Base-by-base conservation (phyloP, 2,888 invertebrate species). In the Amorpha juglandis region DNA sequence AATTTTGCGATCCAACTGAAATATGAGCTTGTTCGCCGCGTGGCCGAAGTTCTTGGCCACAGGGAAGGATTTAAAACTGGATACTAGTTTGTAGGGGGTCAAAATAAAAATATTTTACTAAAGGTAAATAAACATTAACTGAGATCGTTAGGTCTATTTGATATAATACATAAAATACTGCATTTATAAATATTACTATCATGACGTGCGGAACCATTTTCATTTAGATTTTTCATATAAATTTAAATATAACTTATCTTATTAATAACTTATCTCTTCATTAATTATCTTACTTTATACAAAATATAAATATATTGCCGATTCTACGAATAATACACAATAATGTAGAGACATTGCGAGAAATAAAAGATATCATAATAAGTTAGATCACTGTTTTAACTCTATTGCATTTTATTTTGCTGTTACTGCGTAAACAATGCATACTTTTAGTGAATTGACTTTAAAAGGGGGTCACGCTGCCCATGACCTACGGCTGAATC, bases 1-100 rank as follows among this genome's bases (percentile, higher is more conserved):
- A 55, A 55, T 58, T 58, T 58, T 42, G 58, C 42, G 58, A 58
- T 58, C 19, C 38, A 12, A 42, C 58, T 58, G 58, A 58, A 58
- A 58, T 58, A 58, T 58, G 42, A 42, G 21, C 42, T 58, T 9
- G 19, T 19, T 58, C 19, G 42, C 38, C 19, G 38, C 58, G 19
- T 42, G 58, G 11, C 19, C 19, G 19, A 42, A 58, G 42, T 19
- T 58, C 55, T 58, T 6, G 12, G 21, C n/a, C 6, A 6, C 58
- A 19, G 58, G 42, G 42, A 16, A 12, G 58, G 42, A 58, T 19
- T 58, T 42, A 58, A 38, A 12, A 12, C 9, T 0, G 11, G 4
- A 33, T 7, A 7, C 6, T 6, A 33, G 3, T 33, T 21, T 27
- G 6, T 6, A 55, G 6, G 58, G 58, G 42, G 16, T 1, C 16